Percentiles rank a stretch among this genome's conserved stretches.
These are phyloP conservation scores for Drosophila sordidula DNA, from an alignment of 2,888 invertebrate species.

Conservation along the genomic window DNA sequence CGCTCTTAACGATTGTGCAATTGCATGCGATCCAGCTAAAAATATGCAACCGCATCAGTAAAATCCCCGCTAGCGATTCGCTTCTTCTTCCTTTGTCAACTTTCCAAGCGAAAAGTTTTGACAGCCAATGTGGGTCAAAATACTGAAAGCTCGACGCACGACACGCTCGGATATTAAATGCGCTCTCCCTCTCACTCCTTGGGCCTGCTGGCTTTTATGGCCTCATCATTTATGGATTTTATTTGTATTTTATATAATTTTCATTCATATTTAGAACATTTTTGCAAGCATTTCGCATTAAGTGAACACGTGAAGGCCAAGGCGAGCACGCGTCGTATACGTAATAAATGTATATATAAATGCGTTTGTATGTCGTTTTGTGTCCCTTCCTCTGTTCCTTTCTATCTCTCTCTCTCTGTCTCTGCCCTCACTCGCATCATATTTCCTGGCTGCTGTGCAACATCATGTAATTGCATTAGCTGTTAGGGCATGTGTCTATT, in stretches of 20 bases:
- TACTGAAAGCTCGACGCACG: conserved; percentile 12
- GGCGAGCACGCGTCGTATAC: conserved; percentile 32
- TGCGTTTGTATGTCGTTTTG: neutral
- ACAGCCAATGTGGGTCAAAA: conserved; percentile 59
- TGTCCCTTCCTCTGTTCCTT: neutral
- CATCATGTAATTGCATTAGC: conserved; percentile 54
- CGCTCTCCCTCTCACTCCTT: neutral
- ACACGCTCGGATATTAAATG: conserved; percentile 14
- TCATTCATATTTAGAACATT: neutral
- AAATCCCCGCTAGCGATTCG: conserved; percentile 24
- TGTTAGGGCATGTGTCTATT: conserved; percentile 28
- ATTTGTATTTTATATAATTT: neutral
- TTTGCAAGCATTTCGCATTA: conserved; percentile 19
- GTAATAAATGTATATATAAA: neutral
- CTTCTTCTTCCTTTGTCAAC: conserved; percentile 20
- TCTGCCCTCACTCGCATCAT: neutral
- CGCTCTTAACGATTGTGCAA: neutral
- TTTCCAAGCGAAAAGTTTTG: conserved; percentile 45
- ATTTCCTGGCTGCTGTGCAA: conserved; percentile 8
- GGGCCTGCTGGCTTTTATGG: neutral
- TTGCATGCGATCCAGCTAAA: conserved; percentile 17
- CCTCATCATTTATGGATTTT: conserved; percentile 34
- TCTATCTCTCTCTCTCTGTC: no score
- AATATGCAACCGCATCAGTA: conserved; percentile 24
- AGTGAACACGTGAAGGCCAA: conserved; percentile 11